These are phyloP conservation scores for Synergus japonicus DNA, from an alignment of 2,888 invertebrate species.

Conservation along the genomic window DNA sequence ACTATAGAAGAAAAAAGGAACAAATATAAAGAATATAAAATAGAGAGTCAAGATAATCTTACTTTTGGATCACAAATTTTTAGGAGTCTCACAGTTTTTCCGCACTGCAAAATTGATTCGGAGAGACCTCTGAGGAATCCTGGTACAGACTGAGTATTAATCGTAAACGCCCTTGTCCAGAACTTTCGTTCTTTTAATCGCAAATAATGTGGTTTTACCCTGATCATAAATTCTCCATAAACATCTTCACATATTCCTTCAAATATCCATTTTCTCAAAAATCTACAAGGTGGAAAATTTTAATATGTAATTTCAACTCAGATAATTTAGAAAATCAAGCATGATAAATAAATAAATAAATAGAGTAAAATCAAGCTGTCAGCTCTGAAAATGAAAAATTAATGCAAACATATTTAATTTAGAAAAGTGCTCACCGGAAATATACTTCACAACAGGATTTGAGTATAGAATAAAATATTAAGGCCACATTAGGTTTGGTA, in stretches of 20 bases:
- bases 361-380: too few species aligned
- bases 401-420: not conserved
- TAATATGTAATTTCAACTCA: not conserved
- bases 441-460: conserved; percentile 81
- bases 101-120: conserved; percentile 85
- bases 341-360: too few species aligned
- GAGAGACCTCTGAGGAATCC: conserved; percentile 83
- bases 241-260: conserved; percentile 90
- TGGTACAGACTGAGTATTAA: conserved; percentile 80
- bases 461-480: conserved; percentile 80
- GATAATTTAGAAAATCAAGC: not conserved
- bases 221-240: conserved; percentile 91
- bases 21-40: not conserved
- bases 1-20: not conserved
- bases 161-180: conserved; percentile 83
- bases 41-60: conserved; percentile 66
- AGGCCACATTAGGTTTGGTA: conserved; percentile 80
- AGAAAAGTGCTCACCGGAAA: conserved; percentile 78
- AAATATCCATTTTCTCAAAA: conserved; percentile 91
- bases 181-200: conserved; percentile 82
- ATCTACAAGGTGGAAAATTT: conserved; percentile 75
- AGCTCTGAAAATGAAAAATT: not conserved
- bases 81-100: conserved; percentile 85
- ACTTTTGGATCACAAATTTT: conserved; percentile 86
- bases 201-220: conserved; percentile 83